Conservation (phyloP, 2,888 invertebrate genomes). For the Macrostomum cliftonense region DNA sequence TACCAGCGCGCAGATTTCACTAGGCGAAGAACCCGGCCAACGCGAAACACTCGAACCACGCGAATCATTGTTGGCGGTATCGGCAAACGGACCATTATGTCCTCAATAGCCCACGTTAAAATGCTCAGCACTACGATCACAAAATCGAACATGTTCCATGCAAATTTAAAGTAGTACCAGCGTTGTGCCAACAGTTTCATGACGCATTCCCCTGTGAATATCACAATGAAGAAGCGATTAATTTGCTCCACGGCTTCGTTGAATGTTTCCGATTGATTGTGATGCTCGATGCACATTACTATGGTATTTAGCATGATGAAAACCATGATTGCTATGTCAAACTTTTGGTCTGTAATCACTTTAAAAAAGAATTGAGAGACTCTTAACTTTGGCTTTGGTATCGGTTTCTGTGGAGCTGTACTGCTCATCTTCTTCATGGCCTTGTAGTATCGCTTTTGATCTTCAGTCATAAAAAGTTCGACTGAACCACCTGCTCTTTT, state of each 20-base stretch:
- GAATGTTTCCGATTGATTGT: slow-evolving; percentile 53
- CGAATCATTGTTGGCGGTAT: slow-evolving; percentile 90
- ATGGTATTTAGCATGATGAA: slow-evolving; percentile 95
- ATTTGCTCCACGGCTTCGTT: slow-evolving; percentile 59
- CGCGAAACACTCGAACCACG: slow-evolving; percentile 92
- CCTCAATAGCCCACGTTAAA: slow-evolving; percentile 84
- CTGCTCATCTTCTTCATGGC: slow-evolving; percentile 99
- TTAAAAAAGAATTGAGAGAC: slow-evolving; percentile 56
- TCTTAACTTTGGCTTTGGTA: slow-evolving; percentile 79
- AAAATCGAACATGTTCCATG: slow-evolving; percentile 98
- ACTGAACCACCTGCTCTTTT: slow-evolving; percentile 80
- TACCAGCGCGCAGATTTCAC: slow-evolving; percentile 97
- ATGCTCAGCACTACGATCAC: slow-evolving; percentile 94
- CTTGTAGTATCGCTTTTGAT: slow-evolving; percentile 98
- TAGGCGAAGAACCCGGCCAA: slow-evolving; percentile 82
- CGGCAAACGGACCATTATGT: slow-evolving; percentile 75
- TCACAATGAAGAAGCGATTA: slow-evolving; percentile 90
- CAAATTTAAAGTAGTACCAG: slow-evolving; percentile 94
- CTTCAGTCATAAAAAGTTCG: slow-evolving; percentile 99
- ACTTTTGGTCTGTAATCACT: slow-evolving; percentile 90
- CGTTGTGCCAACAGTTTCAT: slow-evolving; percentile 92
- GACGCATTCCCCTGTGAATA: slow-evolving; percentile 92
- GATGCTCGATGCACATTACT: slow-evolving; percentile 93
- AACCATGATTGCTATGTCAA: slow-evolving; percentile 97
- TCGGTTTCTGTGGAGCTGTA: slow-evolving; percentile 91